Conservation (phyloP, 64 coral and sea anemone genomes). For the Porites australiensis region DNA sequence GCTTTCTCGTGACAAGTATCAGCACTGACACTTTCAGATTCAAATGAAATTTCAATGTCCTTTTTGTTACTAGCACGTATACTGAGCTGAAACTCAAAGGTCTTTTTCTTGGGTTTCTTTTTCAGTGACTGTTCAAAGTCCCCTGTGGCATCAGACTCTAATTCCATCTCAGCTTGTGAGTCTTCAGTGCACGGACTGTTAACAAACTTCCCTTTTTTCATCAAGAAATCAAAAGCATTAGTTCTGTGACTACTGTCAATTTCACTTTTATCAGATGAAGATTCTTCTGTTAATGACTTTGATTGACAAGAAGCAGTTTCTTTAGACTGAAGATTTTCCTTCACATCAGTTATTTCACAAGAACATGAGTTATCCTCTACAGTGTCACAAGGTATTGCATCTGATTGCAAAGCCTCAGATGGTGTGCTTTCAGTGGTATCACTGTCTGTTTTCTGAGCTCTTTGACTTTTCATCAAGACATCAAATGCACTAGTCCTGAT, state of each 20-base stretch:
- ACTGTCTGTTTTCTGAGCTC: neutral
- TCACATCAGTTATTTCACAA: constrained; percentile 1
- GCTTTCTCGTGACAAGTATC: neutral
- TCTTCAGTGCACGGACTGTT: neutral
- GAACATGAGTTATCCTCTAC: neutral
- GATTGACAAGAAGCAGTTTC: neutral
- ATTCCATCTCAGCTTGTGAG: neutral
- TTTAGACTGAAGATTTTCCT: neutral
- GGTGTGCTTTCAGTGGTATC: neutral
- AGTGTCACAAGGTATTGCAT: neutral
- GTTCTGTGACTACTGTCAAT: neutral
- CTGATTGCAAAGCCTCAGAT: neutral
- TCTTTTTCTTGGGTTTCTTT: constrained; percentile 22
- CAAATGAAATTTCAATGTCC: neutral
- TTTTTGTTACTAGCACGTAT: constrained; percentile 24
- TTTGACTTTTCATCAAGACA: constrained; percentile 50
- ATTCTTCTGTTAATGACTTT: neutral
- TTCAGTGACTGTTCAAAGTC: neutral
- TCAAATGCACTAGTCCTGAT: constrained; percentile 9
- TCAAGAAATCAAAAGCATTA: constrained; percentile 42
- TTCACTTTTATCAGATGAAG: neutral
- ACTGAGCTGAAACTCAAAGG: constrained; percentile 43
- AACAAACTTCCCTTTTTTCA: constrained; percentile 10
- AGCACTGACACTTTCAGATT: neutral
- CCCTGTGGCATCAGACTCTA: neutral